Percentiles rank a stretch among this genome's conserved stretches.
phyloP scores from a whole-genome alignment of 2,888 invertebrate species.

The Caenorhabditis virilis region DNA sequence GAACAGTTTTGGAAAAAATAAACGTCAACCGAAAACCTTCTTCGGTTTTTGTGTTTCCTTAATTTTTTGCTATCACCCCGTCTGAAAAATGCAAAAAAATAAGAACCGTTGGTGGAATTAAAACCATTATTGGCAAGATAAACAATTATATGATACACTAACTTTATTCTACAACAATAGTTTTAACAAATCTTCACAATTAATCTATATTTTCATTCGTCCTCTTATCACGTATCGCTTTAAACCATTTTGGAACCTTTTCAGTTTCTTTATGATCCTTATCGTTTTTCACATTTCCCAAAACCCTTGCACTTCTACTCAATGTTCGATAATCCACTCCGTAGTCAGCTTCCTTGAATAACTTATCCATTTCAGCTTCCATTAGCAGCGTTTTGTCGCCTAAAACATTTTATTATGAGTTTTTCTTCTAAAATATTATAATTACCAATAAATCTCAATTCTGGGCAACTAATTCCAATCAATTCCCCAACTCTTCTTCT shows the following conservation, averaged over 20 bases:
- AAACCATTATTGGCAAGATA: too few species aligned
- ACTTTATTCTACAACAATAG: too few species aligned
- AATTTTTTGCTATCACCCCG: too few species aligned
- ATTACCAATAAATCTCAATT: constrained; percentile 33
- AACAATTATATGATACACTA: too few species aligned
- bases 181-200: too few species aligned
- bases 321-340: constrained; percentile 43
- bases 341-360: constrained; percentile 48
- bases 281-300: constrained; percentile 25
- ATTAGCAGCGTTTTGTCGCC: constrained; percentile 24
- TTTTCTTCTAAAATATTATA: too few species aligned
- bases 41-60: too few species aligned
- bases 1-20: too few species aligned
- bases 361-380: constrained; percentile 44
- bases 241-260: constrained; percentile 3
- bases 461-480: constrained; percentile 37
- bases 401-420: constrained; percentile 1
- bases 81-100: too few species aligned
- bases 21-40: too few species aligned
- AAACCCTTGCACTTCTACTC: constrained; percentile 31
- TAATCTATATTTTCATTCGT: too few species aligned
- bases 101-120: too few species aligned
- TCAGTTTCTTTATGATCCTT: neutral
- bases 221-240: neutral
- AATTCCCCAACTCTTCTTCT: constrained; percentile 29